phyloP scores from a whole-genome alignment of 1,140 invertebrate genomes.

The Solenopsis fugax region DNA sequence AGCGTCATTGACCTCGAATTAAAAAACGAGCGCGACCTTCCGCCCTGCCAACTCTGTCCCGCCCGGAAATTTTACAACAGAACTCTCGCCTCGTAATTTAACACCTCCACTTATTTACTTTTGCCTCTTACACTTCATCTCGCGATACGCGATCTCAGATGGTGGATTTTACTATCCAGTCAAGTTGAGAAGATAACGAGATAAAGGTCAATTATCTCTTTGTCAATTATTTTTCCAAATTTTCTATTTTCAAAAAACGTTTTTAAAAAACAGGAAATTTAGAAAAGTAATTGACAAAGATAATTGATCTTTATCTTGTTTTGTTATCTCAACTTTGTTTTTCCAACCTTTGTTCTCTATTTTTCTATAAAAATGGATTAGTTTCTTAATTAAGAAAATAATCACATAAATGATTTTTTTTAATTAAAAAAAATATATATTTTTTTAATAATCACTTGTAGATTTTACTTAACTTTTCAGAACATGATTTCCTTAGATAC shows the following conservation, averaged over 20 bases:
- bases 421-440: too few relatives aligned
- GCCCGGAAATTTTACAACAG: slow-evolving; percentile 64
- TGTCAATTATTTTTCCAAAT: neutral
- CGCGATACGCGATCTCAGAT: neutral
- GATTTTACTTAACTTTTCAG: neutral
- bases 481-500: neutral
- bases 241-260: neutral
- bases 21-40: slow-evolving; percentile 68
- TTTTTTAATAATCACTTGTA: neutral
- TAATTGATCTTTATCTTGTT: neutral
- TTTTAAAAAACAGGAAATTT: neutral
- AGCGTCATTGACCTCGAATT: slow-evolving; percentile 78
- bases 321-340: neutral
- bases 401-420: too few relatives aligned
- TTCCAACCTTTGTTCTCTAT: neutral
- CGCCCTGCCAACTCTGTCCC: slow-evolving; percentile 25
- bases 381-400: too few relatives aligned
- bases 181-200: slow-evolving; percentile 10
- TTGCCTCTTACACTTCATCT: slow-evolving; percentile 10
- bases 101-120: slow-evolving; percentile 39
- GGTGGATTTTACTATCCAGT: neutral
- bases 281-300: neutral
- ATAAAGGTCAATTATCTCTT: neutral
- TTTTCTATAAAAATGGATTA: neutral
- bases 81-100: slow-evolving; percentile 16